Evolutionary conservation across 2,888 invertebrate species (phyloP), one percentile per base, ranked within the genome.

Genomic region (Eupithecia dodoneata): DNA sequence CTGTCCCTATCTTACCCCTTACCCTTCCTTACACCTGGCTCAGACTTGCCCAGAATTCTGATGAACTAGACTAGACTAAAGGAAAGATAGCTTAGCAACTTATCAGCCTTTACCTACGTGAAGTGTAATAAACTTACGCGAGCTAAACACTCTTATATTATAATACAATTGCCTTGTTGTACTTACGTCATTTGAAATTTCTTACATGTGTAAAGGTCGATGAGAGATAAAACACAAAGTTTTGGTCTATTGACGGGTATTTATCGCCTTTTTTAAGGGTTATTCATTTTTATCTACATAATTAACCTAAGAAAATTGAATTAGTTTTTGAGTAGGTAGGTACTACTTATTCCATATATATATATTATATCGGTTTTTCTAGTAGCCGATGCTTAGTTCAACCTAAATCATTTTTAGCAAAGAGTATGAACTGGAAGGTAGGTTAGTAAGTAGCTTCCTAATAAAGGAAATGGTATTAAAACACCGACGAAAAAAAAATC

Each of bases 21-120:
- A 79, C 84, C 83, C 80, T 78, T 65, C 84, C 84, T 84, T 86
- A 49, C 45, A 82, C 81, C 74, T 80, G 67, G 63, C 73, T 81
- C 88, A 87, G 90, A 91, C 93, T 91, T 88, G 84, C 84, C 87
- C 87, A 84, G 94, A 94, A 94, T 94, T 92, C 92, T 93, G 92
- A 94, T 93, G 86, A 80, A 85, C 81, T 80, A 77, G 78, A 81
- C 82, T 80, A 76, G 78, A 82, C 84, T 82, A 84, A 83, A 83
- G 67, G 9, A 67, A 42, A n/a, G n/a, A 67, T 6, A 13, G 13
- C 41, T 42, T 15, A 6, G 10, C 15, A 18, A 10, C 18, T 59
- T 10, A 18, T 10, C 59, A 9, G 4, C 10, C 59, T 59, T 59
- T 3, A 5, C 3, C 3, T 59, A 59, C 4, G 10, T 59, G 1